Conservation (phyloP, 2,888 invertebrate species). For the Spicauda simplicius region DNA sequence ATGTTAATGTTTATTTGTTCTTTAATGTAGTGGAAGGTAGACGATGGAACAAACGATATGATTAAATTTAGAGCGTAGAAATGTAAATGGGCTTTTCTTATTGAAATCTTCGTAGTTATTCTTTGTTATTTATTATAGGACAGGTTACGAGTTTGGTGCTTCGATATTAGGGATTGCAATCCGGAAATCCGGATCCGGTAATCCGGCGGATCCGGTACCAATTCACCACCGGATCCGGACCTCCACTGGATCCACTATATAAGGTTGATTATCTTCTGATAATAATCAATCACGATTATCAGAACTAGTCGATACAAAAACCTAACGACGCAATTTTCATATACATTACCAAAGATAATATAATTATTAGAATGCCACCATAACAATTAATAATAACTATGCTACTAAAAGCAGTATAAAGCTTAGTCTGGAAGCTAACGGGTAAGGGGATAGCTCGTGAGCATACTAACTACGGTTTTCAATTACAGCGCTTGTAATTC, state of each 20-base stretch:
- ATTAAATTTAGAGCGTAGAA: not conserved
- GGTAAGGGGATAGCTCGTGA: conserved; percentile 6
- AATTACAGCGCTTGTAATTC: conserved; percentile 27
- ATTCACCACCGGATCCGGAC: too few relatives aligned
- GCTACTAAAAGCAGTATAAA: not conserved
- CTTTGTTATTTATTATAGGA: not conserved
- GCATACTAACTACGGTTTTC: conserved; percentile 15
- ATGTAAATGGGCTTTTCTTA: not conserved
- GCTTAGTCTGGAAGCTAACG: conserved; percentile 1
- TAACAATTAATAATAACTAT: not conserved
- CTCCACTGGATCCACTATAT: too few relatives aligned
- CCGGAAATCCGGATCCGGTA: too few relatives aligned
- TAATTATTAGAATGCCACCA: too few relatives aligned
- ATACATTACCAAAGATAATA: too few relatives aligned
- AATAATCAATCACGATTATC: too few relatives aligned
- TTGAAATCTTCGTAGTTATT: not conserved
- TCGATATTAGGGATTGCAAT: too few relatives aligned
- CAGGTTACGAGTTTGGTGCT: too few relatives aligned
- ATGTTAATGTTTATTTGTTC: conserved; percentile 54
- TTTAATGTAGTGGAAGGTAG: conserved; percentile 41
- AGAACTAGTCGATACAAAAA: too few relatives aligned
- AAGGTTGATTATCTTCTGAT: too few relatives aligned
- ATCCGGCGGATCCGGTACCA: too few relatives aligned
- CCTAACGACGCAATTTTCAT: too few relatives aligned
- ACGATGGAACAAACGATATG: conserved; percentile 47